These are phyloP conservation scores for Pilophorus perplexus DNA, from an alignment of 2,888 invertebrate species.

Conservation along the genomic window DNA sequence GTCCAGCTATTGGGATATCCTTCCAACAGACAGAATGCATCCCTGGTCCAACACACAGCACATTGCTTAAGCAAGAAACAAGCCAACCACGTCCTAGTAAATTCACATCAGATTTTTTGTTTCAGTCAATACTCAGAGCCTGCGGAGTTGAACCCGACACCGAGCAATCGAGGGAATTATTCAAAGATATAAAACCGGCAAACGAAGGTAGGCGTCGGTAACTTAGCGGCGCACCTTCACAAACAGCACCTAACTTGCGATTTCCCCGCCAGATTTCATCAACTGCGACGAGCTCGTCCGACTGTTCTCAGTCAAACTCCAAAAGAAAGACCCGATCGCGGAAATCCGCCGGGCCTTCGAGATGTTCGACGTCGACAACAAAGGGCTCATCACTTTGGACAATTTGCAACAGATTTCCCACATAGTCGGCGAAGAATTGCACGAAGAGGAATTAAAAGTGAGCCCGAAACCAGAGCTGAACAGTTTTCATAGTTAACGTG, in stretches of 20 bases:
- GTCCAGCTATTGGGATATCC: no score
- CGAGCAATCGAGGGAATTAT: conserved; percentile 22
- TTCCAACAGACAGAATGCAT: no score
- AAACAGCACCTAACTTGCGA: not conserved
- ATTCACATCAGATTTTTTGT: no score
- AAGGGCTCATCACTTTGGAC: conserved; percentile 13
- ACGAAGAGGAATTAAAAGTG: conserved; percentile 37
- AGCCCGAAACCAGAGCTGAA: no score
- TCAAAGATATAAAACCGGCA: conserved; percentile 7
- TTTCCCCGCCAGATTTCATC: conserved; percentile 17
- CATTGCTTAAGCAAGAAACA: no score
- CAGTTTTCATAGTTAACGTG: not conserved
- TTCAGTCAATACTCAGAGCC: conserved; percentile 30
- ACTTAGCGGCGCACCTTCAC: not conserved
- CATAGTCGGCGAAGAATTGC: conserved; percentile 13
- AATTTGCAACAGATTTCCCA: conserved; percentile 27
- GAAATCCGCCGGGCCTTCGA: conserved; percentile 33
- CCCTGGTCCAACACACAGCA: no score
- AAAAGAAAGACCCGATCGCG: conserved; percentile 23
- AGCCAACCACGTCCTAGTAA: no score
- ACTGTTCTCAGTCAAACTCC: conserved; percentile 18
- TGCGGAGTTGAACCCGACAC: conserved; percentile 32
- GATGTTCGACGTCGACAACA: conserved; percentile 26
- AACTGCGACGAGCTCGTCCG: not conserved
- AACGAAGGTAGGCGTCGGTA: conserved; percentile 33